These are phyloP conservation scores for Dendrocincla tyrannina DNA, from an alignment of 2,797 vertebrate genomes.

Conservation along the genomic window DNA sequence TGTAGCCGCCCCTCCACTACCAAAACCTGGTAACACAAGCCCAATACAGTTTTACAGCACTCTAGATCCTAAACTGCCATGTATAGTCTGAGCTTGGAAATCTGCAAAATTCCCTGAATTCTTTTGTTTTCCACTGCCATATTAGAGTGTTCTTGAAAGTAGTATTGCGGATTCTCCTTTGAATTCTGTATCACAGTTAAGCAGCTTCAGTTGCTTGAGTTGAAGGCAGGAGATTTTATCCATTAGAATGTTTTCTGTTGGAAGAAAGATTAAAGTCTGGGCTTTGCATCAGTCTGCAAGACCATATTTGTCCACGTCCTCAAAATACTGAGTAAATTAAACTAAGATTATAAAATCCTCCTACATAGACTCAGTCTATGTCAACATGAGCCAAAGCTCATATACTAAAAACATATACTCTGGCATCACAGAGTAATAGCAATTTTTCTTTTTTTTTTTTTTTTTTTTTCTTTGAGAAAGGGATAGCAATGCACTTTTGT, in stretches of 20 bases:
- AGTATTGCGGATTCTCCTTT: background rate
- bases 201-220: background rate
- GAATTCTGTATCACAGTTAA: background rate
- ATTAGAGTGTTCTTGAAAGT: background rate
- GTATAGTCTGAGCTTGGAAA: background rate
- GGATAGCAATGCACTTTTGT: background rate
- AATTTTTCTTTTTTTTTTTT: background rate
- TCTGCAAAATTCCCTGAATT: background rate
- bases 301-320: background rate
- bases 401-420: background rate
- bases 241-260: background rate
- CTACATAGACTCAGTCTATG: background rate
- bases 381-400: background rate
- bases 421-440: background rate
- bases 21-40: background rate
- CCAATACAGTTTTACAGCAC: background rate
- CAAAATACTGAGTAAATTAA: background rate
- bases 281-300: background rate
- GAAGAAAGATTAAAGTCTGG: background rate
- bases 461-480: background rate
- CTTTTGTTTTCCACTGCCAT: background rate
- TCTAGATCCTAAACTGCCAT: background rate
- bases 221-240: background rate
- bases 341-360: background rate
- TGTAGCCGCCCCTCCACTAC: accelerated